These are phyloP conservation scores for Psephotus haematonotus DNA, from an alignment of 2,113 vertebrate genomes.

Conservation along the genomic window DNA sequence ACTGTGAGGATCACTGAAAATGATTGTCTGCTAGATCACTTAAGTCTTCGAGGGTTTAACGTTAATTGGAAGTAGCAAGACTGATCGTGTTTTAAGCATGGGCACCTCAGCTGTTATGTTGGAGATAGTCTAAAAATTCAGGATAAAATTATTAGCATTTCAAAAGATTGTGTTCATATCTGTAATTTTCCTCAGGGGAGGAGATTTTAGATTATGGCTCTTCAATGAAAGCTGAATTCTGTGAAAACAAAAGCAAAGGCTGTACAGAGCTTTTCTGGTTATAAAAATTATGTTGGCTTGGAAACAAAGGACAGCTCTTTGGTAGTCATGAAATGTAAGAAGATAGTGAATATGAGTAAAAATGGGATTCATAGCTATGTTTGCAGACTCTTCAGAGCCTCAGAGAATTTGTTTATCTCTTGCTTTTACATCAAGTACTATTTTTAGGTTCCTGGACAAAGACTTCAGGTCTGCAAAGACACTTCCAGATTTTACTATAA, in stretches of 20 bases:
- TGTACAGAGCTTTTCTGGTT: background rate
- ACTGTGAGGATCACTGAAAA: background rate
- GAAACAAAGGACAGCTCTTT: slow-evolving; percentile 45
- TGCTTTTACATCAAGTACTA: background rate
- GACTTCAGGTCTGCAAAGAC: background rate
- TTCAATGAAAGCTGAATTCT: background rate
- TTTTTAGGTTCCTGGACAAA: background rate
- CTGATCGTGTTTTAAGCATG: background rate
- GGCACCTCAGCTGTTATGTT: background rate
- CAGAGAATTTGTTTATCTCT: background rate
- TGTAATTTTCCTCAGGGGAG: background rate
- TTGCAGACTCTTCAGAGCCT: background rate
- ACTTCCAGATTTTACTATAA: background rate
- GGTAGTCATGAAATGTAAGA: background rate
- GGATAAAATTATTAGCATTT: background rate
- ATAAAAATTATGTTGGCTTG: background rate
- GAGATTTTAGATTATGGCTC: background rate
- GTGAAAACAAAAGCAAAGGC: background rate
- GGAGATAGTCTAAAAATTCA: background rate
- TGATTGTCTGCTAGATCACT: background rate
- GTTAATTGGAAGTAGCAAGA: background rate
- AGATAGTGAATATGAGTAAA: background rate
- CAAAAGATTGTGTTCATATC: background rate
- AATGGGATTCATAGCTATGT: background rate
- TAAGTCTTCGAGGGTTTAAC: background rate